These are phyloP conservation scores for Apantesis nais DNA, from an alignment of 2,888 invertebrate genomes.

Conservation along the genomic window DNA sequence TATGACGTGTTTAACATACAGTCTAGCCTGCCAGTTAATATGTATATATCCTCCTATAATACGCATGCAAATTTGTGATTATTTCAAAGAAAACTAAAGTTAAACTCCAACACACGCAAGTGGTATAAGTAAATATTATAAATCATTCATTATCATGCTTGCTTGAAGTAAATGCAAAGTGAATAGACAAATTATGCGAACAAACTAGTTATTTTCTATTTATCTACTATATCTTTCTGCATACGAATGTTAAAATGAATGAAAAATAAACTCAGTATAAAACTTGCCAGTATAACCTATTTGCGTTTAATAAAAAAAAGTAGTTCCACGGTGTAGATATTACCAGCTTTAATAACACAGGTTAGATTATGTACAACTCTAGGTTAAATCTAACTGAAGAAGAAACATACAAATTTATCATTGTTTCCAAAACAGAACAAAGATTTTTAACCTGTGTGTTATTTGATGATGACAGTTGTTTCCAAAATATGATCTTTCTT, in stretches of 20 bases:
- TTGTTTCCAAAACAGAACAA: neutral
- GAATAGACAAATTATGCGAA: constrained; percentile 31
- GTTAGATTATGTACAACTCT: neutral
- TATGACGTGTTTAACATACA: too few relatives aligned
- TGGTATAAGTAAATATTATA: neutral
- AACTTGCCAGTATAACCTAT: neutral
- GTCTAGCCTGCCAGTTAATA: neutral
- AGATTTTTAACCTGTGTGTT: neutral
- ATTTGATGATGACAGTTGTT: neutral
- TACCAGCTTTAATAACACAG: neutral
- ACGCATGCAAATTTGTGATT: neutral
- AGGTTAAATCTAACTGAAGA: neutral
- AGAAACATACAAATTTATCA: neutral
- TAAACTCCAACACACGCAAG: neutral
- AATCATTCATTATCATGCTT: constrained; percentile 9
- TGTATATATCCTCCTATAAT: neutral
- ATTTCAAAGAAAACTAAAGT: neutral
- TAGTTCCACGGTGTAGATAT: neutral
- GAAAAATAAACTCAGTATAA: neutral
- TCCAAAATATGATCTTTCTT: neutral
- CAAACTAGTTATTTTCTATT: neutral
- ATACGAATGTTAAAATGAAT: neutral
- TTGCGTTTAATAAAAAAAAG: neutral
- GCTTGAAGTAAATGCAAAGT: constrained; percentile 28
- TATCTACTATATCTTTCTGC: neutral